Evolutionary conservation across 2,797 vertebrate species (phyloP), one percentile per base, ranked within the genome.

Genomic region (Phoeniculus purpureus): DNA sequence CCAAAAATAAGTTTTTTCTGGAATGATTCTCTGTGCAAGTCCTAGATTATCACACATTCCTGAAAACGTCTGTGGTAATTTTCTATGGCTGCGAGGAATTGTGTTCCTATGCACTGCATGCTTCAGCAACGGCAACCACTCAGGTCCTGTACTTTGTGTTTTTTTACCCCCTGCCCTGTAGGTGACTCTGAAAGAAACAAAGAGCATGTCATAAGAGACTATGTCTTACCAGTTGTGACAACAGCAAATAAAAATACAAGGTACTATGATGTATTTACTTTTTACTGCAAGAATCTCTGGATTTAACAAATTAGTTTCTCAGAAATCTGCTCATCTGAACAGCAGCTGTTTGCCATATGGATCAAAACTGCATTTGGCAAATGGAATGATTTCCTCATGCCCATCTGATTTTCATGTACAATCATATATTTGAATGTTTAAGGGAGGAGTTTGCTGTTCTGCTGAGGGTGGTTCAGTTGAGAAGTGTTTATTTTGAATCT

Each of bases 341-440:
- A 92, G 76, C 95, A 97, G 87, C 85, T 96, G 91, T 76, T 94
- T 95, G 70, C 93, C 93, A 94, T 92, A 95, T 91, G 95, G 79
- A 78, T 90, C 73, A 85, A 76, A 94, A 82, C 62, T 81, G 45
- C 25, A 21, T 61, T 93, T 95, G 92, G 93, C 79, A 94, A 93
- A 88, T 8, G 37, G 70, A 86, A 75, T 78, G 2, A 68, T 37
- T 91, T 94, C 68, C 91, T 85, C 50, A 31, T 92, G 81, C 78
- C 90, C 79, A 95, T 95, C 87, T 94, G 89, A 95, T 93, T 96
- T 94, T 90, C 94, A 87, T 88, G 80, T 91, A 82, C 43, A 91
- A 73, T 73, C 73, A 56, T 85, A 68, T 70, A 90, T 87, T 26
- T 79, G 61, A 92, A 85, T 58, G 68, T 74, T 77, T 84, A 75